Base-by-base conservation (phyloP, 2,888 invertebrate genomes). In the Brachyptera risi region DNA sequence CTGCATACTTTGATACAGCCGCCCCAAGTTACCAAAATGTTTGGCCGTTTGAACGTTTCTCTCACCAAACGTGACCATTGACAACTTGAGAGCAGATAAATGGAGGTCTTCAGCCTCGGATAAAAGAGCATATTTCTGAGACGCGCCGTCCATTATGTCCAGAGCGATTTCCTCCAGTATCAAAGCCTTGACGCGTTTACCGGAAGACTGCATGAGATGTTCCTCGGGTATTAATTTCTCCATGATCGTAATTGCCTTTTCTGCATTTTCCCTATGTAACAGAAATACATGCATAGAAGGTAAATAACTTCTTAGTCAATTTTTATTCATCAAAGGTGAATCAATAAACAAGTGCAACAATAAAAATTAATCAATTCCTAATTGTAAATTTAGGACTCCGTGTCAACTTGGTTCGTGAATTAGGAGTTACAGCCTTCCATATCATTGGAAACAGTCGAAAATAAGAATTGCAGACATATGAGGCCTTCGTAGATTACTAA, bases 1-100 rank as follows among this genome's bases (percentile, higher is more conserved):
- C 72, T 84, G 85, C 94, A 96, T 95, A 71, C 92, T 93, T 78
- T 96, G 96, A 78, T 95, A 96, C 13, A 96, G 81, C 13, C 96
- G 80, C 60, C 96, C 96, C 56, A 96, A 81, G 79, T 96, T 96
- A 11, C 96, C 96, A 76, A 95, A 96, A 75, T 95, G 94, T 73
- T 96, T 96, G 57, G 96, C 95, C 0, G 95, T 95, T 79, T 96
- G 94, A 37, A 96, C 92, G 76, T 96, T 96, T 73, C 86, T 85
- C 76, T 95, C 94, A 0, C 96, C 96, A 74, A 95, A 95, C 0
- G 90, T 87, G 72, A 86, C 83, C 75, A 86, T 83, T 13, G 92
- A 87, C 42, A 94, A 78, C 57, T 84, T 47, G 47, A 47, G 47
- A 7, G 47, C 47, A 3, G 47, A 47, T 3, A 24, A 24, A 24